Conservation (phyloP, 2,797 vertebrate species). For the Lepus townsendii region DNA sequence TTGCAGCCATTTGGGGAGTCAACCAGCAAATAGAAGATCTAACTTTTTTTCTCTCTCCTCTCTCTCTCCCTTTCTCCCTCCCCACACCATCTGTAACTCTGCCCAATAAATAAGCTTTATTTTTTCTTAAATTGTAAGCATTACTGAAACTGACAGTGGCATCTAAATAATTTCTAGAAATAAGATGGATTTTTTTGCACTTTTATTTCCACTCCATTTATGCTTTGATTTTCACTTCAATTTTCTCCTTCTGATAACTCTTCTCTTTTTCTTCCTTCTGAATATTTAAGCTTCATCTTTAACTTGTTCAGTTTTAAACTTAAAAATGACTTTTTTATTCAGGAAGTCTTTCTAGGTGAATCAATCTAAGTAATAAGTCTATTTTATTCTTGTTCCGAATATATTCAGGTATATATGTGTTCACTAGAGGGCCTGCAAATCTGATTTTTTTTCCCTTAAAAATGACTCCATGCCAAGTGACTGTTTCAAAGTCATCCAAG, state of each 20-base stretch:
- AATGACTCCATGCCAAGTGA: slow-evolving; percentile 50
- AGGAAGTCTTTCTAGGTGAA: background rate
- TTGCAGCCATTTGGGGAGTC: no score
- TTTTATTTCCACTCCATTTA: slow-evolving; percentile 85
- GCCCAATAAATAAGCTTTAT: no score
- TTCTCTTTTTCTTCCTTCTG: slow-evolving; percentile 87
- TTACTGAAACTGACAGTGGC: slow-evolving; percentile 90
- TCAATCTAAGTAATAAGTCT: background rate
- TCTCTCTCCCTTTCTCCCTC: no score
- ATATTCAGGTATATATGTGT: slow-evolving; percentile 15
- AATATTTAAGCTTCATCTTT: slow-evolving; percentile 73
- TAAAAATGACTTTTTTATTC: slow-evolving; percentile 85
- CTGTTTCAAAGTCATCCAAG: slow-evolving; percentile 12
- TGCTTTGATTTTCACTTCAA: slow-evolving; percentile 89
- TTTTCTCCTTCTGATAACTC: slow-evolving; percentile 80
- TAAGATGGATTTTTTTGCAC: slow-evolving; percentile 68
- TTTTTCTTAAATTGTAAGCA: slow-evolving; percentile 90
- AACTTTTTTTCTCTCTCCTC: no score
- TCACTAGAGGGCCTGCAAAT: slow-evolving; percentile 57
- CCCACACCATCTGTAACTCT: no score
- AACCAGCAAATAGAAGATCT: no score
- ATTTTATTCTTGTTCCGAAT: slow-evolving; percentile 68
- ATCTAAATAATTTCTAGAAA: slow-evolving; percentile 88
- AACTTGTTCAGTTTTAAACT: slow-evolving; percentile 78
- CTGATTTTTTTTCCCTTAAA: slow-evolving; percentile 36